Evolutionary conservation across 2,888 invertebrate genomes (phyloP).

Genomic region (Phengaris alcon): DNA sequence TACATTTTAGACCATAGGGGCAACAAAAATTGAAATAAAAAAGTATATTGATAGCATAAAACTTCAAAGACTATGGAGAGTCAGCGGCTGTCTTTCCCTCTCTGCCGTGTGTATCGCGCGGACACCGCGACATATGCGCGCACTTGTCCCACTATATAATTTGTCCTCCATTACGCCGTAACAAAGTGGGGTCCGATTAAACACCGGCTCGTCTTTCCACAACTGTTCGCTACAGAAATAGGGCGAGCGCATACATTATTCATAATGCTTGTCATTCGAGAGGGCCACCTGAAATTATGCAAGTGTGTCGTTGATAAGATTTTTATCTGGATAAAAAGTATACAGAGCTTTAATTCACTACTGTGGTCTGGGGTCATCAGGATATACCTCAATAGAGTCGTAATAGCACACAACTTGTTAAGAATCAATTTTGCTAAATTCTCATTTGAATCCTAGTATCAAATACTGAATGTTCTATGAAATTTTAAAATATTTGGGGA

Average conservation of each 20-base stretch:
- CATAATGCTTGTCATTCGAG: constrained; percentile 54
- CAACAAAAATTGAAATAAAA: not conserved
- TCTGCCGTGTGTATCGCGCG: constrained; percentile 51
- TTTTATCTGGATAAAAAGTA: not conserved
- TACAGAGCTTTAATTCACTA: too few species aligned
- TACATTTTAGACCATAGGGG: too few species aligned
- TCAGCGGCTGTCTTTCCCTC: constrained; percentile 4
- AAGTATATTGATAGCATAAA: not conserved
- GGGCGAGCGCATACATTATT: constrained; percentile 65
- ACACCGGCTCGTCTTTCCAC: constrained; percentile 73
- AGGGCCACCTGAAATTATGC: constrained; percentile 56
- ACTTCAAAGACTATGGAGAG: not conserved
- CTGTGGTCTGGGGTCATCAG: too few species aligned
- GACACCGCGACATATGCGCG: constrained; percentile 74
- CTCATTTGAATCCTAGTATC: too few species aligned
- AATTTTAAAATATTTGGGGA: too few species aligned
- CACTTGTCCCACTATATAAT: constrained; percentile 75
- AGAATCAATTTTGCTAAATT: too few species aligned
- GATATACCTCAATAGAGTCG: too few species aligned
- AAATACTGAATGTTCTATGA: too few species aligned
- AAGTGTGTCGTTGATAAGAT: constrained; percentile 1
- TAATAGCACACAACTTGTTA: too few species aligned
- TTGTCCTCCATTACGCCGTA: constrained; percentile 72
- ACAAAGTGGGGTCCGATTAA: constrained; percentile 69
- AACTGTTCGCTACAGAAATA: constrained; percentile 62